Base-by-base conservation (phyloP, 23 tunicate species). In the Ascidia mentula region DNA sequence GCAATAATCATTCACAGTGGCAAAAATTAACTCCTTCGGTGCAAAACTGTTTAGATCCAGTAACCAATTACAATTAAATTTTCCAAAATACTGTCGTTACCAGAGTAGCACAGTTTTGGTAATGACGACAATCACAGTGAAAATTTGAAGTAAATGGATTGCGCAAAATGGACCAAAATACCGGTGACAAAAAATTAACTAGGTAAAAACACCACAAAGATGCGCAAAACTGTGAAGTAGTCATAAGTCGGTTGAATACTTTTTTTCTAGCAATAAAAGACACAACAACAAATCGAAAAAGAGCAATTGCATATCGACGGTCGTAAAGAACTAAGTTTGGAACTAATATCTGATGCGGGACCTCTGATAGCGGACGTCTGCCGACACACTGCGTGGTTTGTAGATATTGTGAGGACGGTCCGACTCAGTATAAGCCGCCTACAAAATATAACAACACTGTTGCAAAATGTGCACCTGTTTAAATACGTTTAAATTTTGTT, bases 351-450 rank as follows among this genome's bases (percentile, higher is more conserved):
- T 35, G 8, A 59, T n/a, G 20, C 83, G 46, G 9, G 74, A 60
- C 34, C 75, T 28, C 38, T 39, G 74, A 34, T 79, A 38, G 32
- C 83, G 26, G 15, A 38, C 53, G 75, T 79, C 83, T 17, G 83
- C 83, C 15, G 83, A 79, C 37, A 79, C 74, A 46, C 75, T 79
- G 15, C 83, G 74, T 26, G 37, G 53, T 32, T 69, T 79, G 18
- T 59, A 32, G 36, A 46, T 74, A 0, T 77, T 42, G 36, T 77
- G 45, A 9, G 69, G 65, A 3, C 65, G 7, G 65, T 53, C 65
- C 28, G 22, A 28, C 28, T 53, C 65, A 9, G 7, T 9, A 53
- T 20, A 53, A 9, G 65, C 1, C 65, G 24, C 24, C 65, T 53
- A 9, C 22, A 15, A 9, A 42, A 15, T 12, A 42, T 9, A 42